A percentile compares a stretch with the other conserved stretches of the same genome.
phyloP scores from a whole-genome alignment of 2,888 invertebrate genomes.

The Erebia epiphron region DNA sequence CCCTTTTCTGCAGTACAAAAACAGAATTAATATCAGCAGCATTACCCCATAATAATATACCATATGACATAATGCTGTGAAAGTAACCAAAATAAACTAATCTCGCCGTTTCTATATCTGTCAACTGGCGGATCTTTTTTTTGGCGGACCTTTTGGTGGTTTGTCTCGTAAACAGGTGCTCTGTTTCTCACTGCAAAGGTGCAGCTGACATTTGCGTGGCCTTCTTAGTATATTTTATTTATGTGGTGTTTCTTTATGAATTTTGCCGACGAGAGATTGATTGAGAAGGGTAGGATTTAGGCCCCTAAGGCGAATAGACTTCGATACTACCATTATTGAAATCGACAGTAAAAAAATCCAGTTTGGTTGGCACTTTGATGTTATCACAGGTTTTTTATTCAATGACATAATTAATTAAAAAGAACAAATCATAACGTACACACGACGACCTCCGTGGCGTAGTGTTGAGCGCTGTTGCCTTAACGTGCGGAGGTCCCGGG shows the following conservation, averaged over 20 bases:
- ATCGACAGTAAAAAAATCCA: neutral
- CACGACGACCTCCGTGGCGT: too few species aligned
- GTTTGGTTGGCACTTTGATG: neutral
- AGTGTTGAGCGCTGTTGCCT: too few species aligned
- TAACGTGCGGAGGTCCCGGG: too few species aligned
- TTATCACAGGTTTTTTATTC: neutral
- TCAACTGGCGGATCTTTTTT: too few species aligned
- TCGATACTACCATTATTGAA: neutral
- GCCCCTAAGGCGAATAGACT: neutral
- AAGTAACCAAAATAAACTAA: too few species aligned
- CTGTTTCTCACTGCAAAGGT: constrained; percentile 71
- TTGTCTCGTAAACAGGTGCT: constrained; percentile 53
- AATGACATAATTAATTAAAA: neutral
- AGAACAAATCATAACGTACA: neutral
- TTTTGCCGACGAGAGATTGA: constrained; percentile 26
- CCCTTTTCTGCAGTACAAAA: too few species aligned
- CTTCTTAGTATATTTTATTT: constrained; percentile 62
- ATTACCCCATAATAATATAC: too few species aligned
- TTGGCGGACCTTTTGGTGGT: constrained; percentile 24
- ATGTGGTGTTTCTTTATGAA: constrained; percentile 50
- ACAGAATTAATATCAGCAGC: too few species aligned
- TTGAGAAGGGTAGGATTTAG: constrained; percentile 1
- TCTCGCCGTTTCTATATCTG: too few species aligned
- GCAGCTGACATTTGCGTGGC: constrained; percentile 72
- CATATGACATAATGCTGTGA: too few species aligned